phyloP scores from a whole-genome alignment of 30 jellyfish, hydroid and myxozoan genomes.

The Chrysaora quinquecirrha region DNA sequence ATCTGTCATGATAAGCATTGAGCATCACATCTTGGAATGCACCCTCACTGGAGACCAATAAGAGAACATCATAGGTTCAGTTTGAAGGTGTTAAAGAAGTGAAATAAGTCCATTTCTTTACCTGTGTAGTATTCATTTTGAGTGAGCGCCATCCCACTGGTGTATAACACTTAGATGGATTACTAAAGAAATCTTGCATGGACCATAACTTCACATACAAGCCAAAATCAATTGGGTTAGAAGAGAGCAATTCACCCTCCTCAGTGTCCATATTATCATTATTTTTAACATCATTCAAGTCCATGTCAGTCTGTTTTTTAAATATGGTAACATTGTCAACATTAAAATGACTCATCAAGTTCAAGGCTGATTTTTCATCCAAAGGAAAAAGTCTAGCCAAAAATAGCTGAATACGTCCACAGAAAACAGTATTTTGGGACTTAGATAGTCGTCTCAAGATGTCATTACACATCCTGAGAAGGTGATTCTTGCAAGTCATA shows the following conservation, averaged over 20 bases:
- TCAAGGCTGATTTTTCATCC: constrained; percentile 97
- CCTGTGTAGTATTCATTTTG: constrained; percentile 76
- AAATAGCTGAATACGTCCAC: constrained; percentile 95
- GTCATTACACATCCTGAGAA: constrained; percentile 95
- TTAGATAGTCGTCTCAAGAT: constrained; percentile 88
- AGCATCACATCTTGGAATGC: too few relatives aligned
- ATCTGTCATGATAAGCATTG: too few relatives aligned
- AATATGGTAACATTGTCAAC: constrained; percentile 81
- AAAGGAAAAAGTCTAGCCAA: constrained; percentile 93
- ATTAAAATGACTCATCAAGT: constrained; percentile 89
- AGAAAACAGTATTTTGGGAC: constrained; percentile 81
- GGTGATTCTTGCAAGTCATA: constrained; percentile 82
- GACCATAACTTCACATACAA: constrained; percentile 86
- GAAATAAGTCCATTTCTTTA: constrained; percentile 11
- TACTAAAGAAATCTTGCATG: constrained; percentile 83
- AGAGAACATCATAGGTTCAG: too few relatives aligned
- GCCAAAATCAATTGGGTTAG: constrained; percentile 85
- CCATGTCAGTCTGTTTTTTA: constrained; percentile 67
- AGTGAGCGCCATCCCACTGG: constrained; percentile 83
- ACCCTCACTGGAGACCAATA: too few relatives aligned
- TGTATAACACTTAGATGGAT: constrained; percentile 81
- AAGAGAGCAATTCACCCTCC: constrained; percentile 77
- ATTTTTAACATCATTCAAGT: constrained; percentile 26
- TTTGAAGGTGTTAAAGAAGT: too few relatives aligned
- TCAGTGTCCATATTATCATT: constrained; percentile 74